Evolutionary conservation across 1,140 invertebrate species (phyloP).

Genomic region (Arion vulgaris): DNA sequence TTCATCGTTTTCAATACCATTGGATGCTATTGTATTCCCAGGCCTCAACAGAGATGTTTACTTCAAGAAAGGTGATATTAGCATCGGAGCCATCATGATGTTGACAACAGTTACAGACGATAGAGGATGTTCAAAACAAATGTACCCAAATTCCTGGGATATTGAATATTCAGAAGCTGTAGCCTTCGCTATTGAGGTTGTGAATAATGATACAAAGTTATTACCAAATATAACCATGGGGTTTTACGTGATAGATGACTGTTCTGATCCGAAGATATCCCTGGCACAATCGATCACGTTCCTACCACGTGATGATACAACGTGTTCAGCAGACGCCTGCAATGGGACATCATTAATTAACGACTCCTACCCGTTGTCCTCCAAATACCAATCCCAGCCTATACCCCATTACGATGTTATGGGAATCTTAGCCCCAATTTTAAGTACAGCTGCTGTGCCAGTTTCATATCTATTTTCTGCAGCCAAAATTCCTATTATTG

Average conservation of each 20-base stretch:
- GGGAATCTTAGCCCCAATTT: conserved; percentile 5
- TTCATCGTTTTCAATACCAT: background rate
- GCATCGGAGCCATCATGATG: conserved; percentile 13
- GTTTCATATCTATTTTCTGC: conserved; percentile 77
- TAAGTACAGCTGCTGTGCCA: conserved; percentile 57
- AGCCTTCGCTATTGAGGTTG: conserved; percentile 43
- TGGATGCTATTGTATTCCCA: background rate
- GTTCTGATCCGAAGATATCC: conserved; percentile 39
- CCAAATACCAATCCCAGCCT: background rate
- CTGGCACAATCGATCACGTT: conserved; percentile 47
- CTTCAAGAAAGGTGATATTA: background rate
- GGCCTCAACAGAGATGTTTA: background rate
- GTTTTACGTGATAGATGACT: conserved; percentile 47
- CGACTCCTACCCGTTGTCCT: background rate
- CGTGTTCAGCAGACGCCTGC: background rate
- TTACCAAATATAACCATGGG: conserved; percentile 49
- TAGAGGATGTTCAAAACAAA: background rate
- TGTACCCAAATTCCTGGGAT: conserved; percentile 16
- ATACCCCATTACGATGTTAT: conserved; percentile 9
- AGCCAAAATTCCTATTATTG: conserved; percentile 78
- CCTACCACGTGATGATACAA: conserved; percentile 37
- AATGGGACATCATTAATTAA: background rate
- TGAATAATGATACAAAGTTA: conserved; percentile 41
- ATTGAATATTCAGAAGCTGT: conserved; percentile 46
- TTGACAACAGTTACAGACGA: background rate